phyloP scores from a whole-genome alignment of 1,140 invertebrate species.

The Dinothrombium tinctorium region DNA sequence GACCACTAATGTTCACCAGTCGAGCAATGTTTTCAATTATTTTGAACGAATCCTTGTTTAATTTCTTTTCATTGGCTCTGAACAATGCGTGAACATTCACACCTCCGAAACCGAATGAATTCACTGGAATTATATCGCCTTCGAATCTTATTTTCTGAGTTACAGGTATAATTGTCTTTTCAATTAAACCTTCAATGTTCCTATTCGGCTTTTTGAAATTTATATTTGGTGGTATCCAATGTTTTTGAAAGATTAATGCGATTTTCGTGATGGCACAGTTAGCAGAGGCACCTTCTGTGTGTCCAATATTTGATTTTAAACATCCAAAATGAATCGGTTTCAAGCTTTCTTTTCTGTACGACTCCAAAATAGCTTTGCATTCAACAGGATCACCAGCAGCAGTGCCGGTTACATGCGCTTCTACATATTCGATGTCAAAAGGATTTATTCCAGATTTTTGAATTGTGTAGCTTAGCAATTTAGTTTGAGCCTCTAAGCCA shows the following conservation, averaged over 20 bases:
- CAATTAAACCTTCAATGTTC: slow-evolving; percentile 30
- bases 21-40: too few species aligned
- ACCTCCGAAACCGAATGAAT: too few species aligned
- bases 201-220: slow-evolving; percentile 39
- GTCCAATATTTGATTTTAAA: slow-evolving; percentile 94
- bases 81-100: too few species aligned
- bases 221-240: too few species aligned
- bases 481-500: slow-evolving; percentile 15
- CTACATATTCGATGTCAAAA: slow-evolving; percentile 19
- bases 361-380: slow-evolving; percentile 47
- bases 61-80: too few species aligned
- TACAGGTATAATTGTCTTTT: too few species aligned
- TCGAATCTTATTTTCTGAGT: slow-evolving; percentile 30
- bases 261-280: slow-evolving; percentile 52
- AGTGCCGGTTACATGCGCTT: slow-evolving; percentile 24
- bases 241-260: too few species aligned
- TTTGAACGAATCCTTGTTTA: too few species aligned
- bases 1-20: too few species aligned
- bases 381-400: slow-evolving; percentile 41
- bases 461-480: slow-evolving; percentile 20
- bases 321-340: slow-evolving; percentile 68
- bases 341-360: slow-evolving; percentile 39
- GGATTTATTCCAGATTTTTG: slow-evolving; percentile 20
- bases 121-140: slow-evolving; percentile 64
- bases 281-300: slow-evolving; percentile 74